Evolutionary conservation across 2,113 vertebrate genomes (phyloP), one percentile per base, ranked within the genome.

Genomic region (Rallus limicola): DNA sequence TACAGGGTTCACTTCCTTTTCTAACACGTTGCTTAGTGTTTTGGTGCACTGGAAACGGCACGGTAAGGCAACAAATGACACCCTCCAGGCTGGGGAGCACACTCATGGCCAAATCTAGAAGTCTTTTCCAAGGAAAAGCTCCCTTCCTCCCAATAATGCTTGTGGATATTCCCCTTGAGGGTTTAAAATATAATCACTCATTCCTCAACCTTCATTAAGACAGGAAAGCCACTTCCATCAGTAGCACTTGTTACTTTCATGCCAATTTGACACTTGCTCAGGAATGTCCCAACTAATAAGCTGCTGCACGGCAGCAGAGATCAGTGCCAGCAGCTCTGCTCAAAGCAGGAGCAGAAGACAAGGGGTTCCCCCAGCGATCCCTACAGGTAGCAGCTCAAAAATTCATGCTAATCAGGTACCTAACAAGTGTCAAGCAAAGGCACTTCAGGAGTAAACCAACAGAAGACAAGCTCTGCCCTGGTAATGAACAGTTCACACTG

Each of bases 1-100:
- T 83, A 65, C 34, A 44, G 56, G 85, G 67, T 67, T 82, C 44
- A 78, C 95, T 86, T 96, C 95, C 88, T 71, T 92, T 83, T 69
- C 71, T 80, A 92, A 81, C 21, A 48, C 5, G 2, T 46, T 48
- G 59, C 59, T 87, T 17, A 56, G 82, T 38, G 75, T 65, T 93
- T 70, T n/a, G 40, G 42, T 70, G 82, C 16, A 7, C 40, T 93
- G 95, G 88, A 88, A 94, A 95, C n/a, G 2, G 82, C 82, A 94
- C 68, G 31, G 92, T 92, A 78, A 34, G 58, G 52, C 88, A 86
- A 77, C 52, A 93, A 90, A 83, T 1, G 23, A 48, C 93, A 92
- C 69, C 44, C 58, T 42, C 11, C 34, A 33, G 53, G 64, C 75
- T 78, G 71, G 65, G 63, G 68, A 63, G 60, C n/a, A 53, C 1